Base-by-base conservation (phyloP, 2,888 invertebrate species). In the Chrysolina oricalcia region DNA sequence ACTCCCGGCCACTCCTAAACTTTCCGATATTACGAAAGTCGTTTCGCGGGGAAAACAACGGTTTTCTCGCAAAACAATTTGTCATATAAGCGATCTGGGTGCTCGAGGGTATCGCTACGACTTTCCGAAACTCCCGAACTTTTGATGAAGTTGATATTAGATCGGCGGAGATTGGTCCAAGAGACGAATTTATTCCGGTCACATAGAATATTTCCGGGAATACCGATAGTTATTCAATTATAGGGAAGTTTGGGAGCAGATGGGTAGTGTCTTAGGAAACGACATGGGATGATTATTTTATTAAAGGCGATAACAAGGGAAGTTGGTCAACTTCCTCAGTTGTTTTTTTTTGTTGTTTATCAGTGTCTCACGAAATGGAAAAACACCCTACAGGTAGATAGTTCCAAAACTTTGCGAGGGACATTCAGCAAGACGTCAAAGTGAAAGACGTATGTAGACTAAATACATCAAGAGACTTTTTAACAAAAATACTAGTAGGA, bases 61-160 rank as follows among this genome's bases (percentile, higher is more conserved):
- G 72, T 70, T 70, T 59, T 68, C 35, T 19, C 46, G 70, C 68
- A 62, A 75, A 63, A 77, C 70, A 75, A 75, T 77, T 77, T 75
- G 74, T 77, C 74, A 72, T 66, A 70, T 65, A 48, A 48, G 59
- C 71, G 74, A 74, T 71, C 71, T 66, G 40, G 65, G 23, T 50
- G 66, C 46, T 35, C 59, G 35, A 70, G 69, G 71, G 62, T 66
- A 62, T 74, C 71, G n/a, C 46, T 21, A 59, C 67, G 69, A 63
- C 69, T 62, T 68, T 70, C 53, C 59, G 23, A 35, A 59, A 59
- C 15, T 59, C 59, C 19, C 50, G 66, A 75, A 75, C 72, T 75
- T 75, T 72, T 59, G 72, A 75, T 75, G 68, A 68, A 70, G 70
- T 74, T 48, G 70, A 70, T 70, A 74, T 65, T 50, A 50, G 23